Percentiles rank a stretch among this genome's conserved stretches.
Evolutionary conservation across 1,140 invertebrate species (phyloP).

Genomic region (Drosophila orosa): DNA sequence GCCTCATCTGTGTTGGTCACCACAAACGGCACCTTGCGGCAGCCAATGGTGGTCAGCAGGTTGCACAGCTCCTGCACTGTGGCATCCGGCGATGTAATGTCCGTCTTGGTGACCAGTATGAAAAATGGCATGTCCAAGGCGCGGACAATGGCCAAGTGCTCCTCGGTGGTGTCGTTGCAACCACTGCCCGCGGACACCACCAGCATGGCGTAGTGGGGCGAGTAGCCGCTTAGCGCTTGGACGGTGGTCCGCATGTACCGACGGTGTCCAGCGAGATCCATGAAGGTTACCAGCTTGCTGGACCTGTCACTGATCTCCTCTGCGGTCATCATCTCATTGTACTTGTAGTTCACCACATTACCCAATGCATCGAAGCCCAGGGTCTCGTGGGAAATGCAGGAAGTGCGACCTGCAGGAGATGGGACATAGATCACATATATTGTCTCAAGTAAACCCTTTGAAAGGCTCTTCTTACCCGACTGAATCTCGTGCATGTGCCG

Average conservation of each 20-base stretch:
- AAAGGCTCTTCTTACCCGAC: conserved; percentile 84
- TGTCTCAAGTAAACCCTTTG: neutral
- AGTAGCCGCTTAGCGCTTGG: conserved; percentile 96
- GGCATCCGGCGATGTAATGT: conserved; percentile 88
- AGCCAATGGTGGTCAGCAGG: conserved; percentile 87
- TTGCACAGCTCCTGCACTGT: conserved; percentile 87
- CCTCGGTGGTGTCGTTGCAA: conserved; percentile 89
- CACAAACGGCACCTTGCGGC: conserved; percentile 89
- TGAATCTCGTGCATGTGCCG: conserved; percentile 98
- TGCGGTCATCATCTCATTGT: conserved; percentile 94
- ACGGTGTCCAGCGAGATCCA: conserved; percentile 98
- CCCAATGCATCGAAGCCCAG: conserved; percentile 95
- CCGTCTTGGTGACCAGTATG: conserved; percentile 95
- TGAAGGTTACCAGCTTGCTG: conserved; percentile 96
- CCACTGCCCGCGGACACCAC: conserved; percentile 89
- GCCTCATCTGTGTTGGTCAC: conserved; percentile 90
- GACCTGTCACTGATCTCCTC: conserved; percentile 97
- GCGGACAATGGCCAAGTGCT: conserved; percentile 93
- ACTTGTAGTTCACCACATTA: conserved; percentile 92
- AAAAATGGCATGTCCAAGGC: conserved; percentile 95
- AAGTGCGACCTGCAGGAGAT: conserved; percentile 90
- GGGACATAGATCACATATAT: neutral
- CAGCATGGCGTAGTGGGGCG: conserved; percentile 97
- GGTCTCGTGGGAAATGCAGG: conserved; percentile 98
- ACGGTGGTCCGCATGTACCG: conserved; percentile 98